phyloP scores from a whole-genome alignment of 2,113 vertebrate species.

The Siniperca knerii region DNA sequence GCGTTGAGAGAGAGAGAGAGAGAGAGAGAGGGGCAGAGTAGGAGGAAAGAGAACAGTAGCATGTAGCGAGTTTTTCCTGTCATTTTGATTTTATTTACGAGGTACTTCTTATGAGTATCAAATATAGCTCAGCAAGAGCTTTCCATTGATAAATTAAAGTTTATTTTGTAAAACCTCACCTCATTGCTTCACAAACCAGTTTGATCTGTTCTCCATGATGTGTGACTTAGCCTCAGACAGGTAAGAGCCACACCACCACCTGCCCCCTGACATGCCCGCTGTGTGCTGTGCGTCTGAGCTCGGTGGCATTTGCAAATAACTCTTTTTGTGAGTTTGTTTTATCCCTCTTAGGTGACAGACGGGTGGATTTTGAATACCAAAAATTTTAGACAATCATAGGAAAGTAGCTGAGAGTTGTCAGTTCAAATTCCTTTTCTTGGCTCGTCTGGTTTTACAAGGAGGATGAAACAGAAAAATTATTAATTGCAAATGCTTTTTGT shows the following conservation, averaged over 20 bases:
- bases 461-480: constrained; percentile 26
- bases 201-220: constrained; percentile 70
- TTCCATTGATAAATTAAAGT: not conserved
- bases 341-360: constrained; percentile 20
- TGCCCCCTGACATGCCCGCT: constrained; percentile 25
- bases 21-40: too few species aligned
- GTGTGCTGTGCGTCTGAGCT: constrained; percentile 63
- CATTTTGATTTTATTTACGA: not conserved
- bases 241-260: constrained; percentile 72
- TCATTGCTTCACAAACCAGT: constrained; percentile 75
- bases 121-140: not conserved
- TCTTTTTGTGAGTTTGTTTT: constrained; percentile 35
- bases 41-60: too few species aligned
- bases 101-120: not conserved
- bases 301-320: constrained; percentile 60
- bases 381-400: not conserved
- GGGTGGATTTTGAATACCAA: constrained; percentile 6
- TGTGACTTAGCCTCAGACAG: constrained; percentile 74
- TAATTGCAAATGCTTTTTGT: constrained; percentile 57
- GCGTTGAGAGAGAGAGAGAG: too few species aligned
- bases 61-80: not conserved
- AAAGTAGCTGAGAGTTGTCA: not conserved
- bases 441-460: constrained; percentile 11
- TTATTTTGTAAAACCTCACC: constrained; percentile 53
- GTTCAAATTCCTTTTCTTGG: not conserved